Base-by-base conservation (phyloP, 2,888 invertebrate species). In the Agrochola lota region DNA sequence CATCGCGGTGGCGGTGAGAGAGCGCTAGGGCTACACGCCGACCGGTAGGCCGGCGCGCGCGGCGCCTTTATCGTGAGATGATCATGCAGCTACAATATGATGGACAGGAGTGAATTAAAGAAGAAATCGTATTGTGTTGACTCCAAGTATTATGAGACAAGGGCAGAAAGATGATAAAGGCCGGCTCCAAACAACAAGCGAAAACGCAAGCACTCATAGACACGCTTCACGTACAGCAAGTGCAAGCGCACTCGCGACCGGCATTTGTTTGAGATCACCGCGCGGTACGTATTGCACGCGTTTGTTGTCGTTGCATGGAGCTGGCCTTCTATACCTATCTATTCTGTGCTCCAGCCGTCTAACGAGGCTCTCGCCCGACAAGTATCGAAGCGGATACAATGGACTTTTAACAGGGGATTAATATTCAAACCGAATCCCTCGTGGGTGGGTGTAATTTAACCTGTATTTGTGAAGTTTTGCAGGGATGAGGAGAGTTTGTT, bases 381-480 rank as follows among this genome's bases (percentile, higher is more conserved):
- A 84, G 71, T 72, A 83, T 77, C 59, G 64, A 26, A 60, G 43
- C 17, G 46, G 12, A 63, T 62, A 79, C 84, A 84, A 86, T 84
- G 35, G 74, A 70, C 74, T 79, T 84, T 70, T 71, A 85, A 68
- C 62, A 57, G 7, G 20, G 72, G 84, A 84, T 84, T 86, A 86
- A 84, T 86, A 84, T 84, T 79, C 86, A 84, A 63, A 84, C 70
- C 30, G 12, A 23, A 40, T 66, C 75, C 64, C 30, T 62, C 57
- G 35, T 52, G 30, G 68, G 46, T 35, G 5, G 17, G 26, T 49
- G 26, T 52, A 69, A 60, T 63, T 46, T 71, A 69, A 64, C 71
- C 60, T 74, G 55, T 55, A 74, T 80, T 55, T 74, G 52, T 60
- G 12, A 63, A 63, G 66, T 62, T 80, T 70, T 52, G 6, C 40